Percentiles rank a stretch among this genome's conserved stretches.
These are phyloP conservation scores for Gasterosteus aculeatus DNA, from an alignment of 2,113 vertebrate species.

Conservation along the genomic window DNA sequence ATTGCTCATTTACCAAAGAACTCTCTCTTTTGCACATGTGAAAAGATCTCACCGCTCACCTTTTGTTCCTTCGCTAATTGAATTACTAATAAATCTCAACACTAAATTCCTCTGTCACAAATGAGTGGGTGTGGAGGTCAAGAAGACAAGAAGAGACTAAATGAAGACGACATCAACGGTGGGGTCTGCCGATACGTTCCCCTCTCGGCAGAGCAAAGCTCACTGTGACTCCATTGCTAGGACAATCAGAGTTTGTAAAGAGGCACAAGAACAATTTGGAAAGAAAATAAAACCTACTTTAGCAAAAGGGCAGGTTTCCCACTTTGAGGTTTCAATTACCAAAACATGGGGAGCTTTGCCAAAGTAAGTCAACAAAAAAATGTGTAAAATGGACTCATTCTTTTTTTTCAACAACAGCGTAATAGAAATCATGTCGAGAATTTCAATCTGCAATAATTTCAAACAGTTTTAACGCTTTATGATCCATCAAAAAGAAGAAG, in stretches of 20 bases:
- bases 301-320: conserved; percentile 1
- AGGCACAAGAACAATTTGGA: conserved; percentile 1
- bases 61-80: conserved; percentile 63
- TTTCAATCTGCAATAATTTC: not conserved
- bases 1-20: conserved; percentile 72
- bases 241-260: conserved; percentile 16
- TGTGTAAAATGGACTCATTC: not conserved
- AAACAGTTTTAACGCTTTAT: not conserved
- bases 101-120: conserved; percentile 41
- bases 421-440: not conserved
- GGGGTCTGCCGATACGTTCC: conserved; percentile 40
- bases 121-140: conserved; percentile 37
- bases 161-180: not conserved
- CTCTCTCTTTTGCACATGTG: conserved; percentile 45
- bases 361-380: conserved; percentile 12
- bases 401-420: not conserved
- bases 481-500: not conserved
- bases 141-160: conserved; percentile 7
- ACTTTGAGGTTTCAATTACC: conserved; percentile 2
- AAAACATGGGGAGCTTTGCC: conserved; percentile 1
- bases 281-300: not conserved
- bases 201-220: not conserved
- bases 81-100: conserved; percentile 65
- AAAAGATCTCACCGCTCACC: conserved; percentile 50
- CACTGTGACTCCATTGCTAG: conserved; percentile 9